Conservation (phyloP, 1,140 invertebrate species). For the Eupristina koningsbergeri region DNA sequence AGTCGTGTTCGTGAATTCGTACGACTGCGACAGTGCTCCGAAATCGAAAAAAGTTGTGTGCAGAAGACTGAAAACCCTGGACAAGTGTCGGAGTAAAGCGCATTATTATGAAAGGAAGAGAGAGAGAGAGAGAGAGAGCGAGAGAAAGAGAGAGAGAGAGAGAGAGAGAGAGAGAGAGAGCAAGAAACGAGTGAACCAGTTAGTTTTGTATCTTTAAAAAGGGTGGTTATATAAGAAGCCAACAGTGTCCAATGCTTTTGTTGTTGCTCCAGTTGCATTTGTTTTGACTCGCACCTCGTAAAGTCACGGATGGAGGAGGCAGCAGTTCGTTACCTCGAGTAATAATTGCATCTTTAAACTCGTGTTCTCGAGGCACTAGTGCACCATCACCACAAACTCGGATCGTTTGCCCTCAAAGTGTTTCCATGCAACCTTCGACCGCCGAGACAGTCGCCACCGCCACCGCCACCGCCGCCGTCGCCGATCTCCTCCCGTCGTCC, state of each 20-base stretch:
- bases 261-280: not conserved
- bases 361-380: not conserved
- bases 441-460: too few relatives aligned
- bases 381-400: too few relatives aligned
- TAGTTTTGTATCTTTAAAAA: slow-evolving; percentile 6
- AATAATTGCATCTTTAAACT: not conserved
- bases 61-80: not conserved
- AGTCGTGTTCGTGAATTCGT: not conserved
- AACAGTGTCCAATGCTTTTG: not conserved
- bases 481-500: not conserved
- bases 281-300: not conserved
- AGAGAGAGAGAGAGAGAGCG: too few relatives aligned
- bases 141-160: not conserved
- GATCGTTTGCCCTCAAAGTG: too few relatives aligned
- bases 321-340: not conserved
- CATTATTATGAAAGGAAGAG: not conserved
- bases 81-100: not conserved
- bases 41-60: not conserved
- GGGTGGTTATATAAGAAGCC: slow-evolving; percentile 8
- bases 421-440: too few relatives aligned
- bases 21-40: not conserved
- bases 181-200: too few relatives aligned
- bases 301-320: not conserved
- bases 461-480: not conserved
- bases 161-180: not conserved